Evolutionary conservation across 1,140 invertebrate species (phyloP).

Genomic region (Zaprionus capensis): DNA sequence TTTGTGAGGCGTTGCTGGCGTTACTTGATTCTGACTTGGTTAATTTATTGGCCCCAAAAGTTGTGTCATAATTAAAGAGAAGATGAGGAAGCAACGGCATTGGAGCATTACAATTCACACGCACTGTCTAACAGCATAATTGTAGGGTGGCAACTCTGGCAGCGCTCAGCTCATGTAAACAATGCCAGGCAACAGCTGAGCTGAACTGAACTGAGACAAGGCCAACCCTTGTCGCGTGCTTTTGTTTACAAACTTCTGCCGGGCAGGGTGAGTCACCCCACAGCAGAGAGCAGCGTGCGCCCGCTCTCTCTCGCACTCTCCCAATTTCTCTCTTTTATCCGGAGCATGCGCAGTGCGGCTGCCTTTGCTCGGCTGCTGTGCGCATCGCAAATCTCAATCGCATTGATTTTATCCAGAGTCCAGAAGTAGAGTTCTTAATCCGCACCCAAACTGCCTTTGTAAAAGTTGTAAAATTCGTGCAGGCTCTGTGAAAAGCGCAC

Average conservation of each 20-base stretch:
- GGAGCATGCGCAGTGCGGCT: constrained; percentile 16
- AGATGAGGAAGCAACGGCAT: constrained; percentile 40
- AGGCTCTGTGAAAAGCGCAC: constrained; percentile 37
- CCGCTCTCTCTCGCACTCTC: neutral
- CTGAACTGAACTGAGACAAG: constrained; percentile 14
- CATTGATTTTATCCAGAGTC: constrained; percentile 81
- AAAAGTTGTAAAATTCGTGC: constrained; percentile 56
- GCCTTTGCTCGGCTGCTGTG: constrained; percentile 56
- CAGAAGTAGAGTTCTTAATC: constrained; percentile 74
- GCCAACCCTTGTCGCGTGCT: constrained; percentile 45
- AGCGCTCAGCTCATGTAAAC: constrained; percentile 49
- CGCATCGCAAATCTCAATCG: constrained; percentile 59
- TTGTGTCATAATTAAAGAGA: constrained; percentile 65
- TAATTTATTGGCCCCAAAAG: constrained; percentile 55
- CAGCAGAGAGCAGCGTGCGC: neutral
- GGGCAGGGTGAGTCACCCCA: constrained; percentile 16
- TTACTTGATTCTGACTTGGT: constrained; percentile 29
- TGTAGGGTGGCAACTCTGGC: constrained; percentile 36
- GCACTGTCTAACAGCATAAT: constrained; percentile 50
- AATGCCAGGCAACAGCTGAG: constrained; percentile 65
- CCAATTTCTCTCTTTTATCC: constrained; percentile 59
- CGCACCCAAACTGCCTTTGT: constrained; percentile 71
- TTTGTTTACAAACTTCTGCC: constrained; percentile 71
- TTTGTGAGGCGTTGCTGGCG: constrained; percentile 31
- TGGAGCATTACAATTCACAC: constrained; percentile 50